These are phyloP conservation scores for Cheilosia soror DNA, from an alignment of 2,888 invertebrate genomes.

Conservation along the genomic window DNA sequence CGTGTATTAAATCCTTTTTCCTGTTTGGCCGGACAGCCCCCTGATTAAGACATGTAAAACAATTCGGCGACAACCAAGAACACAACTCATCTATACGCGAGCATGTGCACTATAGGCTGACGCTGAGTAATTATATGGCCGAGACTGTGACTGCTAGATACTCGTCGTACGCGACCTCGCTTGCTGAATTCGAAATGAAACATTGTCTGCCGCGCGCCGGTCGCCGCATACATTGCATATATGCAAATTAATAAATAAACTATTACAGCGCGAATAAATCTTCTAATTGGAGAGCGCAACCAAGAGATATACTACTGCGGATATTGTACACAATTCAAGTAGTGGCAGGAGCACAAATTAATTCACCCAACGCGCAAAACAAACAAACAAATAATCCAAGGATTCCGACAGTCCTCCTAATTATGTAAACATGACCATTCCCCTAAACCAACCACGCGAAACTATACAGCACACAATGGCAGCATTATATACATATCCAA, in stretches of 20 bases:
- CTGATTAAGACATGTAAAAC: slow-evolving; percentile 60
- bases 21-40: not conserved
- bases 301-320: slow-evolving; percentile 5
- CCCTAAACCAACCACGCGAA: slow-evolving; percentile 40
- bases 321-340: slow-evolving; percentile 18
- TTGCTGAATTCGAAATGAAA: slow-evolving; percentile 63
- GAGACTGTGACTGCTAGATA: slow-evolving; percentile 1
- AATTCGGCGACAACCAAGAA: slow-evolving; percentile 30
- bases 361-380: slow-evolving; percentile 16
- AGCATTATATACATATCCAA: not conserved
- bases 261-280: slow-evolving; percentile 54
- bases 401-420: slow-evolving; percentile 50
- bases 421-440: slow-evolving; percentile 69
- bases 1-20: slow-evolving; percentile 37
- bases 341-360: slow-evolving; percentile 37
- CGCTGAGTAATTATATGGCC: slow-evolving; percentile 35
- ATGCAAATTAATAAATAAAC: slow-evolving; percentile 63
- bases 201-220: slow-evolving; percentile 29
- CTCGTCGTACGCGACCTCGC: slow-evolving; percentile 24
- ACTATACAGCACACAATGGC: slow-evolving; percentile 2
- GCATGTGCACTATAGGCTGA: slow-evolving; percentile 9
- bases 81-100: slow-evolving; percentile 36
- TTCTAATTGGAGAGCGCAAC: slow-evolving; percentile 37
- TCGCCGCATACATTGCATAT: slow-evolving; percentile 14
- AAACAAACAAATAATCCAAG: slow-evolving; percentile 44